phyloP scores from a whole-genome alignment of 2,888 invertebrate species.

The Drosophila longiperda region DNA sequence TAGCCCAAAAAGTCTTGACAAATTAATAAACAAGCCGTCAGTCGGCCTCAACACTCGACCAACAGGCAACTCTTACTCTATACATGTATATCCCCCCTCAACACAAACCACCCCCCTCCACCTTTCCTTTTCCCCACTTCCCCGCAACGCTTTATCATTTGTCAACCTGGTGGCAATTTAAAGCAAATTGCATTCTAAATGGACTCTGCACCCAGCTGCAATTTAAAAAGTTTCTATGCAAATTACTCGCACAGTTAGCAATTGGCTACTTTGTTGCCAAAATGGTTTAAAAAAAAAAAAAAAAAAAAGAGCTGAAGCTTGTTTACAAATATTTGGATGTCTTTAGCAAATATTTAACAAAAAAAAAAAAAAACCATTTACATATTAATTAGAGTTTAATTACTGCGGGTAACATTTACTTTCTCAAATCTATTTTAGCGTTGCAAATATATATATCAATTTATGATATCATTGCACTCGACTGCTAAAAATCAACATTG shows the following conservation, averaged over 20 bases:
- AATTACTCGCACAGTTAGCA: conserved; percentile 41
- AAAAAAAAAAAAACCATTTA: neutral
- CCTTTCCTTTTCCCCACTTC: neutral
- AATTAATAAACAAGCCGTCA: conserved; percentile 75
- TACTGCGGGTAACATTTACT: neutral
- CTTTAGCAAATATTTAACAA: neutral
- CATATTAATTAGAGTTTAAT: neutral
- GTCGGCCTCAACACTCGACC: conserved; percentile 39
- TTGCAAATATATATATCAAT: neutral
- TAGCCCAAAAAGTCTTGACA: conserved; percentile 75
- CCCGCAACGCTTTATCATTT: conserved; percentile 30
- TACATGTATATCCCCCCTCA: conserved; percentile 5
- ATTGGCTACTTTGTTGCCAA: conserved; percentile 10
- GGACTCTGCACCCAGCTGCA: conserved; percentile 45
- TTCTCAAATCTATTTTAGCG: neutral
- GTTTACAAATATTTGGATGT: neutral
- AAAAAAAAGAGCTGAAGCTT: neutral
- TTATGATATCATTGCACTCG: neutral
- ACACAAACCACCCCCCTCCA: neutral
- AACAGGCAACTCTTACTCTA: conserved; percentile 18
- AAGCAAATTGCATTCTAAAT: conserved; percentile 77
- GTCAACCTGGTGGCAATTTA: conserved; percentile 50
- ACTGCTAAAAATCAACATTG: neutral
- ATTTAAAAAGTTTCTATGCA: conserved; percentile 47
- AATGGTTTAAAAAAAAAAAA: no score